Percentiles rank a stretch among this genome's conserved stretches.
These are phyloP conservation scores for Festucalex cinctus DNA, from an alignment of 2,113 vertebrate species.

Conservation along the genomic window DNA sequence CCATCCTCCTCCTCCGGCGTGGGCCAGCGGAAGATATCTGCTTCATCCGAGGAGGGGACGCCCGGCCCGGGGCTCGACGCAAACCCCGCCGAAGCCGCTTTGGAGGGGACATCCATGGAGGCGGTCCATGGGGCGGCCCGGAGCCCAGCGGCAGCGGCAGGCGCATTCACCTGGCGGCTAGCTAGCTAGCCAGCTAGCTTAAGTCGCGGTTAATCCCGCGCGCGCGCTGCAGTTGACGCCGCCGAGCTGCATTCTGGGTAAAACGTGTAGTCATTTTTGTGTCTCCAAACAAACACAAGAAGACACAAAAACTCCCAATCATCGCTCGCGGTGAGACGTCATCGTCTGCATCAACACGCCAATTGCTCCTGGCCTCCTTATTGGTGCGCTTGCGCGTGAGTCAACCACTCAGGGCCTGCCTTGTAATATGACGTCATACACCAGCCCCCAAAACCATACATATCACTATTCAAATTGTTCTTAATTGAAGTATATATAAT, in stretches of 20 bases:
- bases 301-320: slow-evolving; percentile 17
- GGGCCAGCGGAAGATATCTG: slow-evolving; percentile 64
- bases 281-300: slow-evolving; percentile 10
- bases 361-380: slow-evolving; percentile 35
- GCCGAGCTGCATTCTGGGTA: background rate
- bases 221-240: slow-evolving; percentile 14
- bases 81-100: slow-evolving; percentile 65
- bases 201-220: slow-evolving; percentile 49
- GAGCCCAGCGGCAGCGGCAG: slow-evolving; percentile 48
- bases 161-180: slow-evolving; percentile 67
- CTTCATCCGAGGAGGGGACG: slow-evolving; percentile 44
- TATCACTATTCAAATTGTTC: too few relatives aligned
- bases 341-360: slow-evolving; percentile 28
- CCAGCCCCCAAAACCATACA: too few relatives aligned
- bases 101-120: slow-evolving; percentile 76
- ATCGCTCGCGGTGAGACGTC: slow-evolving; percentile 5
- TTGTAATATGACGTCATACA: background rate
- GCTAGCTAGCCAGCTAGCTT: slow-evolving; percentile 32
- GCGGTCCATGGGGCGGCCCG: slow-evolving; percentile 75
- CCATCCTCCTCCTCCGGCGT: slow-evolving; percentile 44
- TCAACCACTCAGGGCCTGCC: slow-evolving; percentile 6
- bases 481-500: too few relatives aligned
- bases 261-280: background rate
- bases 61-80: slow-evolving; percentile 58
- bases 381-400: slow-evolving; percentile 52